Evolutionary conservation across 2,113 vertebrate genomes (phyloP).

Genomic region (Chlorodrepanis virens): DNA sequence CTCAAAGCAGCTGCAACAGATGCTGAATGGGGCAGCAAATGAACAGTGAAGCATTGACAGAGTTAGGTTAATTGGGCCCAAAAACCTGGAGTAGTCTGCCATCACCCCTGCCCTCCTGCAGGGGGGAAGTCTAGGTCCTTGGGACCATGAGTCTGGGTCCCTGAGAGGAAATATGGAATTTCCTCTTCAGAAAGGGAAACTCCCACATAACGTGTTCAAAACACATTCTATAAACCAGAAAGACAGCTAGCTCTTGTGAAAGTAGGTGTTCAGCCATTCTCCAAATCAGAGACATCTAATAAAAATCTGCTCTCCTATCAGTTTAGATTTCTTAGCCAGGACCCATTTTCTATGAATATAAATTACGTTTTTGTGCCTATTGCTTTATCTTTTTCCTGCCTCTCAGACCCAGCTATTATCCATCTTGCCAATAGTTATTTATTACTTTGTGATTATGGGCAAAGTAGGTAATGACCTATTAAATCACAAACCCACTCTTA

Average conservation of each 20-base stretch:
- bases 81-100: neutral
- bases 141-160: neutral
- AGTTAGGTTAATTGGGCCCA: neutral
- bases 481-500: conserved; percentile 51
- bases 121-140: neutral
- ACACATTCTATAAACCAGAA: neutral
- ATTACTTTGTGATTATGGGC: conserved; percentile 46
- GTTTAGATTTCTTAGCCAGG: neutral
- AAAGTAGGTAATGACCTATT: conserved; percentile 61
- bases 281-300: neutral
- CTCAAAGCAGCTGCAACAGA: neutral
- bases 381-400: conserved; percentile 29
- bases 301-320: neutral
- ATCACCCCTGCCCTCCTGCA: too few species aligned
- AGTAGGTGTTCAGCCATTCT: neutral
- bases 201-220: neutral
- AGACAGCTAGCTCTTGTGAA: neutral
- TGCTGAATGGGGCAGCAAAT: neutral
- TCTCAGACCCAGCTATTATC: conserved; percentile 21
- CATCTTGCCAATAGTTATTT: conserved; percentile 60
- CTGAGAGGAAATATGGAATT: neutral
- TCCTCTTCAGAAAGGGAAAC: neutral
- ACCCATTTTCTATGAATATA: conserved; percentile 6
- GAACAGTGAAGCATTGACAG: neutral
- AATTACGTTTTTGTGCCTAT: neutral